These are phyloP conservation scores for Matsumyia berberina DNA, from an alignment of 2,888 invertebrate species.

Conservation along the genomic window DNA sequence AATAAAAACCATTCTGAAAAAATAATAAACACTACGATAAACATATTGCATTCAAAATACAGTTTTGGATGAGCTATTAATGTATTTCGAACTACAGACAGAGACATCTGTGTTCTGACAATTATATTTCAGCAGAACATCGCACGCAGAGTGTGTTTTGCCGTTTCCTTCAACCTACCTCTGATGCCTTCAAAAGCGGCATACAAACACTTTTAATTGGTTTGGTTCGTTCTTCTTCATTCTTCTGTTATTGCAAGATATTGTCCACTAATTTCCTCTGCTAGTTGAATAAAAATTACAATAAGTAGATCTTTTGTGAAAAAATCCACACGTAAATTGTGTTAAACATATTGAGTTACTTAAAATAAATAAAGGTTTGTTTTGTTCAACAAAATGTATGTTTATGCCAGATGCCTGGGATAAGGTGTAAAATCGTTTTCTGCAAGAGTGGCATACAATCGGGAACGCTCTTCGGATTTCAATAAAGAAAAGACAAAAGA, in stretches of 20 bases:
- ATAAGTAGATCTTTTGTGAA: not conserved
- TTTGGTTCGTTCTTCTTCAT: constrained; percentile 34
- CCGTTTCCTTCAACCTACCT: constrained; percentile 4
- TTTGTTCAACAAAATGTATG: constrained; percentile 9
- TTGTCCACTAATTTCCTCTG: constrained; percentile 1
- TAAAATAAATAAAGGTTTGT: constrained; percentile 43
- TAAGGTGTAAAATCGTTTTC: not conserved
- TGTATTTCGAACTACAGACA: not conserved
- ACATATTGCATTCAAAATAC: not conserved
- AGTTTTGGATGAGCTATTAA: not conserved
- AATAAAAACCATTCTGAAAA: too few species aligned
- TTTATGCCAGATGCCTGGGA: not conserved
- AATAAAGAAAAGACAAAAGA: not conserved
- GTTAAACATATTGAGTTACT: constrained; percentile 2
- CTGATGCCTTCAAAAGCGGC: constrained; percentile 32
- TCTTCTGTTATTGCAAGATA: constrained; percentile 44
- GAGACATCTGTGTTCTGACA: constrained; percentile 30
- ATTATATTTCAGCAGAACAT: not conserved
- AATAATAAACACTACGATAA: too few species aligned
- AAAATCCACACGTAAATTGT: not conserved
- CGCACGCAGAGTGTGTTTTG: not conserved
- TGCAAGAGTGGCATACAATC: not conserved
- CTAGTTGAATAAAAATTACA: not conserved
- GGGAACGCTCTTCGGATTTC: not conserved
- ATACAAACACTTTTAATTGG: constrained; percentile 47